Conservation (phyloP, 1,140 invertebrate genomes). For the Nylanderia fulva region DNA sequence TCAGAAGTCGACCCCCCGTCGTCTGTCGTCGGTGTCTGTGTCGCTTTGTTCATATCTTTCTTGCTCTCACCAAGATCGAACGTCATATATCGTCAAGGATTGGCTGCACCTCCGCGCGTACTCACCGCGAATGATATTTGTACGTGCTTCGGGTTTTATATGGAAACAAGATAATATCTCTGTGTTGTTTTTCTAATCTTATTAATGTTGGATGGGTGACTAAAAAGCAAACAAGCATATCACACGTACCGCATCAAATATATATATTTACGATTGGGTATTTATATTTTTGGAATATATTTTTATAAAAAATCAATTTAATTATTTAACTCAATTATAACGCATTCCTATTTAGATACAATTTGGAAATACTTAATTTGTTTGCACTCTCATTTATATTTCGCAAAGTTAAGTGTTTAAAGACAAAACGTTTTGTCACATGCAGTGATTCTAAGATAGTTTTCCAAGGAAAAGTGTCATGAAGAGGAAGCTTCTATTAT, state of each 20-base stretch:
- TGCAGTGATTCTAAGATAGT: slow-evolving; percentile 28
- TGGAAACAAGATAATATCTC: slow-evolving; percentile 21
- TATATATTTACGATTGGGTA: too few species aligned
- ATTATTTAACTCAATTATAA: not conserved
- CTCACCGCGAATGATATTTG: slow-evolving; percentile 34
- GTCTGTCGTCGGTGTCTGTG: slow-evolving; percentile 21
- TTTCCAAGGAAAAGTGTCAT: slow-evolving; percentile 51
- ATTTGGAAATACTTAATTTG: not conserved
- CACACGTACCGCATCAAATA: not conserved
- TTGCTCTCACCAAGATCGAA: slow-evolving; percentile 46
- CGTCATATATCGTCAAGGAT: slow-evolving; percentile 25
- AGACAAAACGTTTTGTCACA: not conserved
- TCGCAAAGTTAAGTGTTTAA: too few species aligned
- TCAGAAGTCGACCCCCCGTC: slow-evolving; percentile 64
- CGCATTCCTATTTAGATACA: not conserved
- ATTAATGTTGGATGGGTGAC: slow-evolving; percentile 11
- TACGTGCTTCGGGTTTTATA: slow-evolving; percentile 18
- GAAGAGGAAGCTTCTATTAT: slow-evolving; percentile 49
- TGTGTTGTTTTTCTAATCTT: not conserved
- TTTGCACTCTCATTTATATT: slow-evolving; percentile 3
- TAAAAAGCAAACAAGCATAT: not conserved
- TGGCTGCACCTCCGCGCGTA: slow-evolving; percentile 2
- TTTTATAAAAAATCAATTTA: not conserved
- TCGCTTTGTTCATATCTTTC: slow-evolving; percentile 39
- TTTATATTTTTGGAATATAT: not conserved